Base-by-base conservation (phyloP, 2,888 invertebrate species). In the Strigamia maritima region DNA sequence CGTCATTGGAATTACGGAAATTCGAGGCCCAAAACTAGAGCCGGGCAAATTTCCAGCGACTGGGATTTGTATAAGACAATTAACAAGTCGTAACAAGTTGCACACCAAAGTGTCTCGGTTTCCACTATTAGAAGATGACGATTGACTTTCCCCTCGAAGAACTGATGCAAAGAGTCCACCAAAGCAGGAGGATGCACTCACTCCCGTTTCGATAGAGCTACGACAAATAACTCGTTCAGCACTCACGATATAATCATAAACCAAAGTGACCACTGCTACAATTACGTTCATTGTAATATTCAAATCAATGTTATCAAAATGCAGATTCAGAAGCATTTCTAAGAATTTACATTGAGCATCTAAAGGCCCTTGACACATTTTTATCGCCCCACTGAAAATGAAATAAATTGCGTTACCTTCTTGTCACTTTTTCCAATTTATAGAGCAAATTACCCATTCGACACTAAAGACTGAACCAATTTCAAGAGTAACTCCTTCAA, bases 101-200 rank as follows among this genome's bases (percentile, higher is more conserved):
- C 85, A 85, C 84, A 86, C 84, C 7, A 86, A 82, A 6, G 82
- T 81, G 81, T 86, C 85, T 44, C 85, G 81, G 79, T 82, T 85
- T 75, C 78, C 78, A 24, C 75, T 54, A 6, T n/a, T 35, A 4
- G 84, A 82, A 65, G 82, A 24, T 22, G 77, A 77, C 12, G 31
- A 65, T n/a, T 65, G 26, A 16, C 89, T 87, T 83, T 90, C 90
- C 0, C 90, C 89, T 0, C 92, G 90, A 76, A 92, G 87, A 10
- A 92, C 90, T 80, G 90, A 92, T 1, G 93, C 92, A 86, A 94
- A 92, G 82, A 93, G 87, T 80, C 93, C 93, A 83, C 92, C 92
- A 81, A 92, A 91, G 79, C 90, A 89, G 81, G 90, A 90, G 35
- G 89, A 87, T 79, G 84, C 85, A 82, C 83, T 85, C 79, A 84